Evolutionary conservation across 1,140 invertebrate species (phyloP), one percentile per base, ranked within the genome.

Genomic region (Druon quercuslanigerum): DNA sequence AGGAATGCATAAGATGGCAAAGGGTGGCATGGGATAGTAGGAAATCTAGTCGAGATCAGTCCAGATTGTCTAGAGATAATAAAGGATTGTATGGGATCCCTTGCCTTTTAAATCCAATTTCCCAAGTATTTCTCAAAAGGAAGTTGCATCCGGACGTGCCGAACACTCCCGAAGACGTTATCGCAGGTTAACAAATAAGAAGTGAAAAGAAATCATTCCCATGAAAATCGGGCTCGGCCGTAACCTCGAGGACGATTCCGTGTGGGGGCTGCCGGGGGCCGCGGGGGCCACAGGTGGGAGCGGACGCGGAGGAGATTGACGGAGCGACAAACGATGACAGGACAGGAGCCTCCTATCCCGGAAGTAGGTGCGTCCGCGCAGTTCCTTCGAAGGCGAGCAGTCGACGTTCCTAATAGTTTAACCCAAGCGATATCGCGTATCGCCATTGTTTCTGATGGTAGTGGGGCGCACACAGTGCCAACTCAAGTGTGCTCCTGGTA

Each of bases 371-470:
- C 84, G 82, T 82, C 76, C 79, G 75, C 71, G 74, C 72, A 54
- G 74, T 71, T 80, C 71, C 77, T 79, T 60, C 66, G 77, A 74
- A 80, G 73, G 78, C 78, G 75, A 54, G 71, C 75, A 74, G 51
- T 57, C 57, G 79, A 82, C 77, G 77, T 80, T 80, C 57, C 80
- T 85, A 87, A 86, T 87, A 84, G 79, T 81, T 83, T 78, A 50
- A 75, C 81, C 79, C 54, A 78, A 82, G 79, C 82, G 83, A 84
- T 84, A 84, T 87, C 85, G 83, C 79, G 79, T 85, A 85, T 87
- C 84, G 85, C 84, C 82, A 86, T 85, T 84, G 81, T 83, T 54
- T 74, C 79, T 78, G 75, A 83, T 78, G 70, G 82, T n/a, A 17
- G 17, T 3, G 19, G 79, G 8, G 77, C 54, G 57, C 56, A 52